These are phyloP conservation scores for Cryptotis parvus DNA, from an alignment of 2,113 vertebrate genomes.

Conservation along the genomic window DNA sequence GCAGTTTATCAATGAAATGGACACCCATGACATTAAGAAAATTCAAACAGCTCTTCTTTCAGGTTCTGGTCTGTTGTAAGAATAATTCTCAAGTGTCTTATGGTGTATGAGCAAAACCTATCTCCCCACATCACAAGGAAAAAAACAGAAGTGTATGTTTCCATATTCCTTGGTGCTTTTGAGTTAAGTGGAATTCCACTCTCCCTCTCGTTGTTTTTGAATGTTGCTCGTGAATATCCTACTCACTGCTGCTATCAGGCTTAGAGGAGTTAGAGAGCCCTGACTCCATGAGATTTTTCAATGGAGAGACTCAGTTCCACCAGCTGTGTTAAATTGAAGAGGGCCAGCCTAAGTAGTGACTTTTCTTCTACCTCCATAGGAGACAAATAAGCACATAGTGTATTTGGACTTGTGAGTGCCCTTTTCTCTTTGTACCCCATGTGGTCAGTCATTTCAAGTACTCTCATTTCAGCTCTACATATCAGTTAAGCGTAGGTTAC, in stretches of 20 bases:
- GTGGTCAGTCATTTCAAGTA: constrained; percentile 50
- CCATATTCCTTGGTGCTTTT: not conserved
- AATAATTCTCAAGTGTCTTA: not conserved
- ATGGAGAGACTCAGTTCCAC: not conserved
- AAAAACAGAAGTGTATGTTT: not conserved
- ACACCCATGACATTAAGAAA: too few species aligned
- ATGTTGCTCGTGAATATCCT: not conserved
- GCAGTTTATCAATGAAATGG: not conserved
- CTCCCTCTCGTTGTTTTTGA: not conserved
- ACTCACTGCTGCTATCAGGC: not conserved
- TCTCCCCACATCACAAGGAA: not conserved
- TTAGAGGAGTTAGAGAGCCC: not conserved
- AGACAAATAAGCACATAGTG: constrained; percentile 22
- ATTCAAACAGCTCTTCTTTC: not conserved
- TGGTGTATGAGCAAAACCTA: not conserved
- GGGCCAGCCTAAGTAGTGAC: not conserved
- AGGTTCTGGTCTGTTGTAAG: not conserved
- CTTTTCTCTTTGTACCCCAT: constrained; percentile 19
- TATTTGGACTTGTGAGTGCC: constrained; percentile 38
- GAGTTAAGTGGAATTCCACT: not conserved
- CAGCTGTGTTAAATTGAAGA: constrained; percentile 38
- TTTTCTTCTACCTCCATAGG: constrained; percentile 21
- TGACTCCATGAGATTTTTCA: not conserved
- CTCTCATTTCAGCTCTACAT: constrained; percentile 38
- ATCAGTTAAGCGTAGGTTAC: not conserved